Evolutionary conservation across 2,888 invertebrate genomes (phyloP).

Genomic region (Pocota personata): DNA sequence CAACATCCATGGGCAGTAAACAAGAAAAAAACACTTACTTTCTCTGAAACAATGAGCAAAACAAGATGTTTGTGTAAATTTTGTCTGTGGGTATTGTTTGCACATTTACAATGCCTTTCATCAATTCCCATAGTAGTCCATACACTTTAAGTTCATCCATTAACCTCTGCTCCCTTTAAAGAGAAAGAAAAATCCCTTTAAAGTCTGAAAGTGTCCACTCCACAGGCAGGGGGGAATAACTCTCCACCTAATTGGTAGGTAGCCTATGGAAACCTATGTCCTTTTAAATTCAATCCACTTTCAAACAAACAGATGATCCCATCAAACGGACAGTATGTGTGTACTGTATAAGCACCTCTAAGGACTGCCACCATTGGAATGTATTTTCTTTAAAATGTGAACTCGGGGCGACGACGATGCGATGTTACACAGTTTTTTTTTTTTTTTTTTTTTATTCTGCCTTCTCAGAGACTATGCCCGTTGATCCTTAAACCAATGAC

Average conservation of each 20-base stretch:
- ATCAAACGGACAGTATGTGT: slow-evolving; percentile 1
- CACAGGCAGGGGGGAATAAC: background rate
- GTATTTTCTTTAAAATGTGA: slow-evolving; percentile 22
- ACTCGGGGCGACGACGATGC: background rate
- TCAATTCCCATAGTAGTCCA: no score
- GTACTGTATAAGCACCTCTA: background rate
- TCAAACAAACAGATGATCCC: slow-evolving; percentile 54
- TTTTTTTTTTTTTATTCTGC: background rate
- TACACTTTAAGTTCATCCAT: background rate
- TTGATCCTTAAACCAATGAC: slow-evolving; percentile 61
- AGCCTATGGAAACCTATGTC: slow-evolving; percentile 35
- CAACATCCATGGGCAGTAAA: no score
- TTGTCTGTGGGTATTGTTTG: no score
- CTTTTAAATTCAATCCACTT: slow-evolving; percentile 48
- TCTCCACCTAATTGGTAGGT: slow-evolving; percentile 33
- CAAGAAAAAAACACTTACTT: no score
- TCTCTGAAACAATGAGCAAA: no score
- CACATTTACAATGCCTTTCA: no score
- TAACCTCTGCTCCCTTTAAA: background rate
- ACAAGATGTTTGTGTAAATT: no score
- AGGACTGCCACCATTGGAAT: background rate
- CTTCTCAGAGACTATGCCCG: background rate
- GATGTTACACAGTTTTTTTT: background rate
- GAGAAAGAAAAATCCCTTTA: background rate
- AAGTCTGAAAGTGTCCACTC: background rate